Base-by-base conservation (phyloP, 2,888 invertebrate genomes). In the Meliscaeva auricollis region DNA sequence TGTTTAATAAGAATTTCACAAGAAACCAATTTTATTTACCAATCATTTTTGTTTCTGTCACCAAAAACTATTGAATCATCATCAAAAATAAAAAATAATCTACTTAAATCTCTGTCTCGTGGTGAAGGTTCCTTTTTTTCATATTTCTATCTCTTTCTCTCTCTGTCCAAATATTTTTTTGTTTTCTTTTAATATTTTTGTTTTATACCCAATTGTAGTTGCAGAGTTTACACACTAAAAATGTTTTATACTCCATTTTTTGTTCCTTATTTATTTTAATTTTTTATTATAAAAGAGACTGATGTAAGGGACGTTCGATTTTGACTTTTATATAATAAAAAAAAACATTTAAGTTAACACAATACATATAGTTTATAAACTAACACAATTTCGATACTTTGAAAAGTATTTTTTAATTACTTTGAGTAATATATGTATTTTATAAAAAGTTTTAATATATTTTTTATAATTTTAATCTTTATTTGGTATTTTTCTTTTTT, bases 191-290 rank as follows among this genome's bases (percentile, higher is more conserved):
- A n/a, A n/a, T n/a, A n/a, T 35, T 66, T 70, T 83, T 75, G 78
- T 70, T 87, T 88, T 87, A 79, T 81, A 72, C 58, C 70, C 75
- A 64, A 84, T 38, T 80, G 79, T 87, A 80, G 87, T 77, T 87
- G 75, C 80, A 70, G 69, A 85, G 20, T 62, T 74, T 60, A 80
- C 73, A 74, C 68, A 84, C 75, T 79, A 73, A 77, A n/a, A 75
- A 70, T 52, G 46, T 79, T 80, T 46, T n/a, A n/a, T n/a, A 68
- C 30, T 85, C 69, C 70, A 75, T 72, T 68, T 66, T 54, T 85
- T 13, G 72, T 75, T 76, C 68, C 76, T 81, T 76, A 46, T 69
- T 78, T 83, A 15, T 22, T 74, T 73, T 30, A 48, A 64, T 35
- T 52, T 56, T 50, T 3, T 46, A n/a, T 38, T 7, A 22, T 46